phyloP scores from a whole-genome alignment of 1,140 invertebrate genomes.

The Muscidifurax raptorellus region DNA sequence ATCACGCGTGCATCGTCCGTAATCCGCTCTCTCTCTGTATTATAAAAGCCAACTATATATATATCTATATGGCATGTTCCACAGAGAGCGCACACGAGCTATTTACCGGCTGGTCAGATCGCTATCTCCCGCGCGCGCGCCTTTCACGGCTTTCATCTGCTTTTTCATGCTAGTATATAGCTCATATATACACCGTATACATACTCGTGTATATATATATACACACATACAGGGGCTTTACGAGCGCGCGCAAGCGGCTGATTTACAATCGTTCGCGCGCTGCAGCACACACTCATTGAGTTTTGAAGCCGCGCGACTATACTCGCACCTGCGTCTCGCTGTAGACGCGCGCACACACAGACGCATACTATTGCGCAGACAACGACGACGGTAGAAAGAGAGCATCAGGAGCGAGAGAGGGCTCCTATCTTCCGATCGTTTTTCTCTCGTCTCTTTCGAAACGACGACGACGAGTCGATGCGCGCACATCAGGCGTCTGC shows the following conservation, averaged over 20 bases:
- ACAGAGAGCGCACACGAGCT: neutral
- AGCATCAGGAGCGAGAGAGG: neutral
- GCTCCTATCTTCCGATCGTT: conserved; percentile 12
- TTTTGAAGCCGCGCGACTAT: neutral
- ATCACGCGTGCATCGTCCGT: neutral
- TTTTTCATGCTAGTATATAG: neutral
- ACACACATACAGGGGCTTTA: neutral
- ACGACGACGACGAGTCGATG: neutral
- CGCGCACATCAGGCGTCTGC: neutral
- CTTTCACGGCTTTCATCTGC: neutral
- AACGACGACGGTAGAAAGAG: neutral
- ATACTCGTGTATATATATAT: neutral
- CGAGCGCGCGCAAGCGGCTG: neutral
- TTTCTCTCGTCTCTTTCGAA: conserved; percentile 1
- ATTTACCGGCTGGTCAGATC: conserved; percentile 3
- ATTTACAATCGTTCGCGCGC: conserved; percentile 4
- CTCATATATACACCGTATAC: neutral
- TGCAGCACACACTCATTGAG: neutral
- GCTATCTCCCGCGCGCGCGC: neutral
- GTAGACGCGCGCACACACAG: neutral
- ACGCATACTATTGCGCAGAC: neutral
- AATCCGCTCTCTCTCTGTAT: neutral
- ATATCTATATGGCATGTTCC: neutral
- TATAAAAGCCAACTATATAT: neutral
- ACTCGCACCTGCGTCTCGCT: neutral